Conservation (phyloP, 2,113 vertebrate species). For the Tyrannus savana region DNA sequence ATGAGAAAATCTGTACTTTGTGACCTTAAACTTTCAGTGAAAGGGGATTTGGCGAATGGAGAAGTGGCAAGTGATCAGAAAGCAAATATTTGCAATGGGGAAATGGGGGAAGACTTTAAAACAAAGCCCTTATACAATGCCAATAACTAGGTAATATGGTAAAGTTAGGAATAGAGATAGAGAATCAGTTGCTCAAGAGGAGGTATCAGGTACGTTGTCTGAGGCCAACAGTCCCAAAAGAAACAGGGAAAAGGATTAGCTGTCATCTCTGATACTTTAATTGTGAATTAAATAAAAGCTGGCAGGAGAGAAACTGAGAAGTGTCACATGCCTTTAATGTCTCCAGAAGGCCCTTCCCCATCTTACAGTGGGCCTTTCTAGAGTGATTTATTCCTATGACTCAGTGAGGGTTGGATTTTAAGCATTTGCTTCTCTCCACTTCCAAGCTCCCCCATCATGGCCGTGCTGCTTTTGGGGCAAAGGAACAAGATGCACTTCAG, state of each 20-base stretch:
- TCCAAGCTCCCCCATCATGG: background rate
- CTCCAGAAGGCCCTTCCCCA: background rate
- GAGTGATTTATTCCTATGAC: background rate
- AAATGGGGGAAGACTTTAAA: background rate
- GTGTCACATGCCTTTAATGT: background rate
- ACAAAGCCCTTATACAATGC: background rate
- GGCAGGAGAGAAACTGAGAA: background rate
- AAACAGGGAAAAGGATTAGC: background rate
- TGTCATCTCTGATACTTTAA: background rate
- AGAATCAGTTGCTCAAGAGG: background rate
- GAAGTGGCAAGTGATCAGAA: background rate
- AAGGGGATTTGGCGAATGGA: background rate
- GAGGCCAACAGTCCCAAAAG: background rate
- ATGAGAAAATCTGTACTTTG: slow-evolving; percentile 21
- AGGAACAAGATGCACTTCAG: background rate
- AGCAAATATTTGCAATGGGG: background rate
- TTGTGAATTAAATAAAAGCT: slow-evolving; percentile 31
- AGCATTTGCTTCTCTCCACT: background rate
- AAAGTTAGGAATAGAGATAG: background rate
- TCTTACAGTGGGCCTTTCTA: background rate
- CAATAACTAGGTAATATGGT: background rate
- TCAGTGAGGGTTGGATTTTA: background rate
- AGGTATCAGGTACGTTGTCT: background rate
- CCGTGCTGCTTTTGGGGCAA: background rate
- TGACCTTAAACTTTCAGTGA: background rate